Conservation (phyloP, 2,113 vertebrate species). For the Brienomyrus longianalis region DNA sequence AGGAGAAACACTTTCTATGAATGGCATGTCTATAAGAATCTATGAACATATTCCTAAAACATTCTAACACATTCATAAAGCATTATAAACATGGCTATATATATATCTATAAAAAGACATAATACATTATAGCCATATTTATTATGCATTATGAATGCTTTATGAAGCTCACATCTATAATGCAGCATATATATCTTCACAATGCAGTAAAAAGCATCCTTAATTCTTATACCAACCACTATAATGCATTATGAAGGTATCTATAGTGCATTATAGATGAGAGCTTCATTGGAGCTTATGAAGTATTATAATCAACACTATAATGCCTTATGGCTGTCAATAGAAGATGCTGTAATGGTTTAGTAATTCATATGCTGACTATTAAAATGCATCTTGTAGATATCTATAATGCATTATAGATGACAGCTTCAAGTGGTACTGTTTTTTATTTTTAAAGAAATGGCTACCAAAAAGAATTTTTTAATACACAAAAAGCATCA, state of each 20-base stretch:
- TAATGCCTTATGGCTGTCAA: not conserved
- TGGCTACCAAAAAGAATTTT: not conserved
- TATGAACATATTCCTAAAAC: not conserved
- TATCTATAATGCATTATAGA: not conserved
- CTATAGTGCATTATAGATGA: not conserved
- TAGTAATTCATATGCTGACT: not conserved
- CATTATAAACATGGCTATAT: not conserved
- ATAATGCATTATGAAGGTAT: not conserved
- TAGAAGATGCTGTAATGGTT: not conserved
- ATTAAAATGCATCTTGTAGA: not conserved
- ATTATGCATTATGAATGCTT: not conserved
- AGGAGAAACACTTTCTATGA: not conserved
- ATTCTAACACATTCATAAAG: not conserved
- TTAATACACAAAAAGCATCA: not conserved
- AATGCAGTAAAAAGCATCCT: not conserved
- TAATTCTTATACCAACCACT: not conserved
- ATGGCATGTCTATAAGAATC: not conserved
- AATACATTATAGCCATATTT: not conserved
- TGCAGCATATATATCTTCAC: not conserved
- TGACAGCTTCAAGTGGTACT: not conserved
- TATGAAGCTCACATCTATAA: not conserved
- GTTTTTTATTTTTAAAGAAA: not conserved
- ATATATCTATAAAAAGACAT: not conserved
- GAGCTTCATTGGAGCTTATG: not conserved
- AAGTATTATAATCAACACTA: not conserved